Percentiles rank a stretch among this genome's conserved stretches.
phyloP scores from a whole-genome alignment of 2,113 vertebrate species.

The Tamias sibiricus region DNA sequence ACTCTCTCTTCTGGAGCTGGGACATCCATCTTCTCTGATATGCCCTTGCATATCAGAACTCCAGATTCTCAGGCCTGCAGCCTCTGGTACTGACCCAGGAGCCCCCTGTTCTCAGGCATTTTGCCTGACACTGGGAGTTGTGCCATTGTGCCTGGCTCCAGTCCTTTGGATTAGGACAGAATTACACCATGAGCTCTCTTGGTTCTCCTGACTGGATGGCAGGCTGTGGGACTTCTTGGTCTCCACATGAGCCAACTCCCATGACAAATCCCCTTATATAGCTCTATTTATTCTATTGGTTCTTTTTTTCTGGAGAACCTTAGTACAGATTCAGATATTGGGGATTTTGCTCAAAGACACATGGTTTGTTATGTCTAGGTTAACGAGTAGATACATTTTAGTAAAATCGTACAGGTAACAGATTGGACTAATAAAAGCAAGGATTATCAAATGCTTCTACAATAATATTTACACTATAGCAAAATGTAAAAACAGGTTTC shows the following conservation, averaged over 20 bases:
- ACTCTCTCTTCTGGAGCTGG: not conserved
- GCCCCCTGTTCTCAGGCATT: not conserved
- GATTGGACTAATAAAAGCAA: constrained; percentile 5
- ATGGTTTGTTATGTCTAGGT: not conserved
- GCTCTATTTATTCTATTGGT: not conserved
- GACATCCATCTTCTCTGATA: not conserved
- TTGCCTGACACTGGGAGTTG: not conserved
- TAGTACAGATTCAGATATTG: not conserved
- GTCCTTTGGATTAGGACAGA: not conserved
- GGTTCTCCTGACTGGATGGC: not conserved
- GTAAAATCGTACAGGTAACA: not conserved
- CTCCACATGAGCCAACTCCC: not conserved
- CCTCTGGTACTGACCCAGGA: not conserved
- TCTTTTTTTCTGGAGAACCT: not conserved
- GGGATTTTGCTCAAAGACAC: not conserved
- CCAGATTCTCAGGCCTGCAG: not conserved
- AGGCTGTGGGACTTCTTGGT: not conserved
- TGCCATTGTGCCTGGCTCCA: not conserved
- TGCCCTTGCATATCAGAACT: not conserved
- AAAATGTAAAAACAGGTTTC: constrained; percentile 26
- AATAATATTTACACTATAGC: not conserved
- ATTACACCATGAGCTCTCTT: not conserved
- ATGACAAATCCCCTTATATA: not conserved
- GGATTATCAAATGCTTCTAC: not conserved
- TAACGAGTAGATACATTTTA: constrained; percentile 17